Percentiles rank a stretch among this genome's conserved stretches.
Conservation (phyloP, 2,888 invertebrate species). For the Bruchidius siliquastri region DNA sequence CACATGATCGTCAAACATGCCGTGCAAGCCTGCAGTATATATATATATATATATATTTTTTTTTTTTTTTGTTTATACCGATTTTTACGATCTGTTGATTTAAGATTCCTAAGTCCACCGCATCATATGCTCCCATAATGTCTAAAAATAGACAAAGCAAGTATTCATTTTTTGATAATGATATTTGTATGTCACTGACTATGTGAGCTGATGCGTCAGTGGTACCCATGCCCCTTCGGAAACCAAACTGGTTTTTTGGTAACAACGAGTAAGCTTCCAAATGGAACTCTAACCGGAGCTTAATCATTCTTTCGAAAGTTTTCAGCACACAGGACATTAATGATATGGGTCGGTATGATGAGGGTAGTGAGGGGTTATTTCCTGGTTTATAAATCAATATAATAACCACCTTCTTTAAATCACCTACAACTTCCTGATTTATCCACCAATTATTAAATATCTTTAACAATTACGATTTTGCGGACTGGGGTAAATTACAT, state of each 20-base stretch:
- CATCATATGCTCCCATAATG: constrained; percentile 4
- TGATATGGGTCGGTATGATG: constrained; percentile 7
- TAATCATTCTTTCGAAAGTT: constrained; percentile 5
- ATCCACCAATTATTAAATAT: constrained; percentile 6
- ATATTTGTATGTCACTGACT: constrained; percentile 4
- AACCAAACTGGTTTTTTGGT: constrained; percentile 6
- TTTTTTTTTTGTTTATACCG: background rate
- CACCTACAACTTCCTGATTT: background rate
- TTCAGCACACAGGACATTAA: constrained; percentile 4
- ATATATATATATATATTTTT: constrained; percentile 5
- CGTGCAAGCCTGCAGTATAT: constrained; percentile 1
- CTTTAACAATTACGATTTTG: background rate
- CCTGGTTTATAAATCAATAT: constrained; percentile 4
- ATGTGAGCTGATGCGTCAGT: constrained; percentile 3
- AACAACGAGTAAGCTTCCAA: constrained; percentile 1
- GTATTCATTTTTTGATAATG: constrained; percentile 5
- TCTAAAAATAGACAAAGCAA: constrained; percentile 6
- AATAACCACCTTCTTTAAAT: constrained; percentile 2
- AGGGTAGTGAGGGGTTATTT: constrained; percentile 3
- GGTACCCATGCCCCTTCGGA: constrained; percentile 4
- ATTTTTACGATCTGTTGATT: background rate
- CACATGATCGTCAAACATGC: background rate
- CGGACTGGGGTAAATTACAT: constrained; percentile 1
- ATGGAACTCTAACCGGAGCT: background rate
- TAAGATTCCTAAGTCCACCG: constrained; percentile 3